A percentile compares a stretch with the other conserved stretches of the same genome.
Conservation (phyloP, 2,888 invertebrate species). For the Malachius bipustulatus region DNA sequence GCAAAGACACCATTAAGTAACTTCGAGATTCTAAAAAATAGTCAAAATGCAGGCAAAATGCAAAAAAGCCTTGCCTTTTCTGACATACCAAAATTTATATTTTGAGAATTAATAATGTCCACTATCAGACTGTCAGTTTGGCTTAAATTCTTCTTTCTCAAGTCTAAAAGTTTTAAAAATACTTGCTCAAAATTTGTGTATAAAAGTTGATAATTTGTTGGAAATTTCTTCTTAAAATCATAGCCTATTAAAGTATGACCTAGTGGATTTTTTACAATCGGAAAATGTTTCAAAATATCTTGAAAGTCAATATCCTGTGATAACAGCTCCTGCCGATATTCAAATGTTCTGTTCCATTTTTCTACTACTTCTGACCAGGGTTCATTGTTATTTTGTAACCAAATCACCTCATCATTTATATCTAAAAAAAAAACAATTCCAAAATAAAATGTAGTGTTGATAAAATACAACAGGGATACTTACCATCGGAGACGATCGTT, state of each 20-base stretch:
- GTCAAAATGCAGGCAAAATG: too few relatives aligned
- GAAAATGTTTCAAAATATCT: constrained; percentile 2
- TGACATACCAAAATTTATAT: background rate
- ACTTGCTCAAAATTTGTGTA: background rate
- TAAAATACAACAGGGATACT: too few relatives aligned
- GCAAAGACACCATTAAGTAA: too few relatives aligned
- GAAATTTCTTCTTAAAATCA: background rate
- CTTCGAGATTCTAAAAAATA: too few relatives aligned
- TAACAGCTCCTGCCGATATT: background rate
- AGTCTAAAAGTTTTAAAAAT: background rate
- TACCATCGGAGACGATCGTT: too few relatives aligned
- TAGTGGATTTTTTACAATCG: constrained; percentile 1
- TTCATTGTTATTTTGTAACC: constrained; percentile 4
- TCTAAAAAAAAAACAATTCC: too few relatives aligned
- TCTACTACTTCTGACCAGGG: constrained; percentile 4
- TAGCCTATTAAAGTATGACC: constrained; percentile 1
- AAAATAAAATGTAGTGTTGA: too few relatives aligned
- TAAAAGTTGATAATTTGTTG: background rate
- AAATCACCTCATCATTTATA: constrained; percentile 3
- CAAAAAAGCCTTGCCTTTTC: too few relatives aligned
- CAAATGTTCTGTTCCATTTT: constrained; percentile 1
- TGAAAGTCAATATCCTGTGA: background rate
- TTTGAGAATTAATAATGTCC: background rate
- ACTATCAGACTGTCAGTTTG: background rate
- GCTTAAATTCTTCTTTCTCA: background rate